Percentiles rank a stretch among this genome's conserved stretches.
These are phyloP conservation scores for Hypocryptadius cinnamomeus DNA, from an alignment of 2,113 vertebrate genomes.

Conservation along the genomic window DNA sequence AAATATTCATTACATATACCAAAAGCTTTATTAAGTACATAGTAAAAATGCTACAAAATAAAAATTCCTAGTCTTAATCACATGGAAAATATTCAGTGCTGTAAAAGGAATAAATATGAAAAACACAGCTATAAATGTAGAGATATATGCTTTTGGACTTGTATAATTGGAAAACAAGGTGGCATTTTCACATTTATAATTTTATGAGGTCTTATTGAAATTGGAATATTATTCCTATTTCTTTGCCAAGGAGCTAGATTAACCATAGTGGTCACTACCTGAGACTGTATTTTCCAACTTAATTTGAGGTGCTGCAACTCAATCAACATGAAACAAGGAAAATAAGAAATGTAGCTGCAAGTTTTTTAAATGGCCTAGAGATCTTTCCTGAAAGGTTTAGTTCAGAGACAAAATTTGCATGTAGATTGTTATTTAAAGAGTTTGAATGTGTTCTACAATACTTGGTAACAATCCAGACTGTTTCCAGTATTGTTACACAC, in stretches of 20 bases:
- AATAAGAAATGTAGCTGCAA: rapidly evolving
- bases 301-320: neutral
- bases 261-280: neutral
- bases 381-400: neutral
- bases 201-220: neutral
- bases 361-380: neutral
- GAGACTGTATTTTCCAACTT: neutral
- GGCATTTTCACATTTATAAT: neutral
- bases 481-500: neutral
- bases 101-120: neutral
- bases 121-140: neutral
- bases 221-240: neutral
- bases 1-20: neutral
- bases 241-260: neutral
- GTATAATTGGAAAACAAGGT: neutral
- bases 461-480: neutral
- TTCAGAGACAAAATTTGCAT: neutral
- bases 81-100: neutral
- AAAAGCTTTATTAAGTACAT: neutral
- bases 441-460: neutral
- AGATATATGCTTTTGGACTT: neutral
- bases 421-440: neutral
- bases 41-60: neutral
- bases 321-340: neutral
- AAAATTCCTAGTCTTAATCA: neutral